phyloP scores from a whole-genome alignment of 2,888 invertebrate species.

The Rhaphigaster nebulosa region DNA sequence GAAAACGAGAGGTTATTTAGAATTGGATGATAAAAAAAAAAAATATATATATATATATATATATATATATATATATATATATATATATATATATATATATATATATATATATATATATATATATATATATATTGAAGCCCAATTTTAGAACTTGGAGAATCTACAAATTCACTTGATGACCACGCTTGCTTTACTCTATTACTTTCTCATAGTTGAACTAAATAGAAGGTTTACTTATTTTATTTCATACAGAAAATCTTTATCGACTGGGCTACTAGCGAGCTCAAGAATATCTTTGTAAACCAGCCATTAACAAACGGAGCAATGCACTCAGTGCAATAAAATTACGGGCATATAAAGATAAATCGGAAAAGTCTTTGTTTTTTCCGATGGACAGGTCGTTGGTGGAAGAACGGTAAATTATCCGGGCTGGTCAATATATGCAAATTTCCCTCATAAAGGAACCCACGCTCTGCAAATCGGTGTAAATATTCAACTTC shows the following conservation, averaged over 20 bases:
- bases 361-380: slow-evolving; percentile 4
- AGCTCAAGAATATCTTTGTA: background rate
- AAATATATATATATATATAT: no score
- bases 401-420: background rate
- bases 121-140: no score
- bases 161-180: no score
- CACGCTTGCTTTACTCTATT: no score
- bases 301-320: background rate
- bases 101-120: no score
- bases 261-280: background rate
- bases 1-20: no score
- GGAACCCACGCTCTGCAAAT: background rate
- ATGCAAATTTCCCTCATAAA: slow-evolving; percentile 23
- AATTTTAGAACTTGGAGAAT: no score
- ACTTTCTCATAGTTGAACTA: no score
- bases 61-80: no score
- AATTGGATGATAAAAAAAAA: no score
- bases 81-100: no score
- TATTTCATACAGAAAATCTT: background rate
- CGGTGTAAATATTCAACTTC: background rate
- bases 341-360: background rate
- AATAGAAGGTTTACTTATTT: no score
- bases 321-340: background rate
- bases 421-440: background rate
- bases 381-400: background rate